Conservation (phyloP, 2,888 invertebrate species). For the Monochamus alternatus region DNA sequence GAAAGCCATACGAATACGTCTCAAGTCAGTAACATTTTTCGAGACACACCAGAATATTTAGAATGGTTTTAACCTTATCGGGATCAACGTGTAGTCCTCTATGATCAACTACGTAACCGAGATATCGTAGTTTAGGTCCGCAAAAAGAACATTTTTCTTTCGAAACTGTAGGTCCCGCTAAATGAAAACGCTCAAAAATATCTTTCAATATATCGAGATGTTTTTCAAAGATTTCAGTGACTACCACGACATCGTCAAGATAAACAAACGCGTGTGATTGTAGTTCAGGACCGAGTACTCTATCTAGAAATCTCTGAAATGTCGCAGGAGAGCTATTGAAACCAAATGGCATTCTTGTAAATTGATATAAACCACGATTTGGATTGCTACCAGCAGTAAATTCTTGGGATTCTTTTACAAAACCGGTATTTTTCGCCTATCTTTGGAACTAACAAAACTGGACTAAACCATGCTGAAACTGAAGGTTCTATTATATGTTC, state of each 20-base stretch:
- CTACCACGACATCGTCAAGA: not conserved
- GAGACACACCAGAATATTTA: not conserved
- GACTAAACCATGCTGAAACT: conserved; percentile 4
- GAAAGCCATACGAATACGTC: not conserved
- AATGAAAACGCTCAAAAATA: too few species aligned
- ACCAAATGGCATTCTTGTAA: not conserved
- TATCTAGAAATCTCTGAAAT: not conserved
- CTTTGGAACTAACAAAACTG: not conserved
- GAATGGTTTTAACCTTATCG: not conserved
- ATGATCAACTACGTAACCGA: not conserved
- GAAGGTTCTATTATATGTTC: conserved; percentile 30
- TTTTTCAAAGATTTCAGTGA: not conserved
- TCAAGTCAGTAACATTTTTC: not conserved
- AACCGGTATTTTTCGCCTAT: not conserved
- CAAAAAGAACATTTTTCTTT: not conserved
- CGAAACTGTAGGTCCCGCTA: not conserved
- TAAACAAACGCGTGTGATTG: not conserved
- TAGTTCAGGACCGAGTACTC: not conserved
- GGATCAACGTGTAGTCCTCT: not conserved
- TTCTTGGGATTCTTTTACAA: not conserved
- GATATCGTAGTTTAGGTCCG: conserved; percentile 42
- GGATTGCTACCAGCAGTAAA: not conserved
- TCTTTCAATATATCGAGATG: not conserved
- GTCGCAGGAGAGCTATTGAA: not conserved
- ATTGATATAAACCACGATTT: not conserved